Evolutionary conservation across 1,140 invertebrate species (phyloP).

Genomic region (Drosophila melanica): DNA sequence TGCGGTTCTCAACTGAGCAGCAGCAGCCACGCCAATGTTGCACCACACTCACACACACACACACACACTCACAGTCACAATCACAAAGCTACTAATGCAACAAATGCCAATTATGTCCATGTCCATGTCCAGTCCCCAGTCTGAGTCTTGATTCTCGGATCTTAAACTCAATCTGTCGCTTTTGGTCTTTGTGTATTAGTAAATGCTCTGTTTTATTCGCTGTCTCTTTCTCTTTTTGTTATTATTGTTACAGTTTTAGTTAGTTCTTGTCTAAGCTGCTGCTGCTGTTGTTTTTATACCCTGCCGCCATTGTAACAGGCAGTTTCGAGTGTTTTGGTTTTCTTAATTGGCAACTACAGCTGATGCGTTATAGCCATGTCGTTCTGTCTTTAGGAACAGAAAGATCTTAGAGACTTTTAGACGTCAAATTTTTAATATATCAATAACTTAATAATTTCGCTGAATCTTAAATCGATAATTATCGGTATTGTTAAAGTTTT

Average conservation of each 20-base stretch:
- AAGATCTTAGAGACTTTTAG: too few relatives aligned
- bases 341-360: too few relatives aligned
- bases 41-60: too few relatives aligned
- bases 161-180: conserved; percentile 50
- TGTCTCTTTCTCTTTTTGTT: conserved; percentile 17
- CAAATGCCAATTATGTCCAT: conserved; percentile 77
- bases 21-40: not conserved
- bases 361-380: too few relatives aligned
- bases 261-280: conserved; percentile 4
- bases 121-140: conserved; percentile 59
- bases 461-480: too few relatives aligned
- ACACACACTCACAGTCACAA: too few relatives aligned
- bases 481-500: too few relatives aligned
- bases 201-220: conserved; percentile 14
- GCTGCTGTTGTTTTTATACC: not conserved
- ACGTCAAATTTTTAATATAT: too few relatives aligned
- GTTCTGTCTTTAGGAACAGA: too few relatives aligned
- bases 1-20: conserved; percentile 24
- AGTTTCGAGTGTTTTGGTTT: too few relatives aligned
- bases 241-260: conserved; percentile 5
- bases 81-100: conserved; percentile 21
- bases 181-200: conserved; percentile 48
- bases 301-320: not conserved
- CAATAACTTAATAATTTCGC: too few relatives aligned
- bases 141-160: conserved; percentile 8